Evolutionary conservation across 2,113 vertebrate species (phyloP).

Genomic region (Chionis minor): DNA sequence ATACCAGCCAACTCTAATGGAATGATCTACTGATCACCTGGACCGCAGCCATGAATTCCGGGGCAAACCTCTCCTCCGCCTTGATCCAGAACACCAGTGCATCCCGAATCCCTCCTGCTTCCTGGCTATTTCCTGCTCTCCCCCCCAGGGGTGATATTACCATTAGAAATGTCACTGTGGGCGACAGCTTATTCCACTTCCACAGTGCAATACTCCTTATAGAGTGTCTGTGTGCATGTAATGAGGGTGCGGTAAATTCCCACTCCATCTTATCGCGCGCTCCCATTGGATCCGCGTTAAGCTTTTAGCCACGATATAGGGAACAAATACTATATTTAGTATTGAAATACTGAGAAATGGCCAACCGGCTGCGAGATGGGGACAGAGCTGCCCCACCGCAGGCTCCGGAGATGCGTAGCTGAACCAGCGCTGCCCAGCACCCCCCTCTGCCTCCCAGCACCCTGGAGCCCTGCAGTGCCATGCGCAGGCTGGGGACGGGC

Average conservation of each 20-base stretch:
- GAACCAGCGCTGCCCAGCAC: background rate
- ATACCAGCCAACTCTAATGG: background rate
- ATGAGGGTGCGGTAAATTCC: background rate
- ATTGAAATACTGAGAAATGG: background rate
- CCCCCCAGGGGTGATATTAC: background rate
- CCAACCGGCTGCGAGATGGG: background rate
- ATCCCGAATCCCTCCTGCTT: background rate
- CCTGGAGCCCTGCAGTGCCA: background rate
- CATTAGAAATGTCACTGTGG: background rate
- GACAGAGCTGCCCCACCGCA: background rate
- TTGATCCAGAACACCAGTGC: background rate
- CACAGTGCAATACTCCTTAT: constrained; percentile 6
- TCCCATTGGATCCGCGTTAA: background rate
- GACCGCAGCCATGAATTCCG: background rate
- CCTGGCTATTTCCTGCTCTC: background rate
- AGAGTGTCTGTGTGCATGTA: background rate
- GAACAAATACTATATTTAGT: background rate
- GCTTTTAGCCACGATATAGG: background rate
- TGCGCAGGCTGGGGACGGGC: background rate
- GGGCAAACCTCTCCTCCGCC: background rate
- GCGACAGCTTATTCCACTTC: background rate
- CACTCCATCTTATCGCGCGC: background rate
- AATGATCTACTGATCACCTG: background rate
- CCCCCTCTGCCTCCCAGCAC: background rate
- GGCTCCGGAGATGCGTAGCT: background rate